phyloP scores from a whole-genome alignment of 2,113 vertebrate species.

The Psilopogon haemacephalus region DNA sequence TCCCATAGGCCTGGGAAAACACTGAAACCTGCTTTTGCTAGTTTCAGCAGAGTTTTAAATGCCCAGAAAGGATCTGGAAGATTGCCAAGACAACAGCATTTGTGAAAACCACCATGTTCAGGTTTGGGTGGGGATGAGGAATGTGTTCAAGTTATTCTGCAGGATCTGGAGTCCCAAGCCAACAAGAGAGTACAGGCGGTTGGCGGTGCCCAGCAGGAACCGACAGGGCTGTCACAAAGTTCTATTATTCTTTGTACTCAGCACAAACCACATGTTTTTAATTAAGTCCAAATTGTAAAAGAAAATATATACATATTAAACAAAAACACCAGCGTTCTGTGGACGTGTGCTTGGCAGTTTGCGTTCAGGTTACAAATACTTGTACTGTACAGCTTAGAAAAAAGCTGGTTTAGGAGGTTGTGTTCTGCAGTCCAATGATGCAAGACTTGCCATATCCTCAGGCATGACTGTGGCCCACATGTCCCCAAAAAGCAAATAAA shows the following conservation, averaged over 20 bases:
- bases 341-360: slow-evolving; percentile 20
- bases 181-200: neutral
- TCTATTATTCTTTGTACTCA: slow-evolving; percentile 19
- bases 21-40: neutral
- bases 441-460: neutral
- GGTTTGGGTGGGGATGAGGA: slow-evolving; percentile 49
- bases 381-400: neutral
- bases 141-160: neutral
- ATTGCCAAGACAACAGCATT: neutral
- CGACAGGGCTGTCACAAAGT: neutral
- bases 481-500: slow-evolving; percentile 28
- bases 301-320: slow-evolving; percentile 57
- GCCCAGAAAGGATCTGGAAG: slow-evolving; percentile 15
- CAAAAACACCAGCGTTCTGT: slow-evolving; percentile 8
- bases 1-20: neutral
- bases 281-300: slow-evolving; percentile 60
- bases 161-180: neutral
- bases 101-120: neutral
- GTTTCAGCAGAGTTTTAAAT: slow-evolving; percentile 1
- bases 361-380: neutral
- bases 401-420: neutral
- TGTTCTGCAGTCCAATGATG: neutral
- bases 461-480: neutral
- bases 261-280: slow-evolving; percentile 50
- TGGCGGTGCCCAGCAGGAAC: slow-evolving; percentile 27